phyloP scores from a whole-genome alignment of 2,797 vertebrate genomes.

The Pangasius larnaudii region DNA sequence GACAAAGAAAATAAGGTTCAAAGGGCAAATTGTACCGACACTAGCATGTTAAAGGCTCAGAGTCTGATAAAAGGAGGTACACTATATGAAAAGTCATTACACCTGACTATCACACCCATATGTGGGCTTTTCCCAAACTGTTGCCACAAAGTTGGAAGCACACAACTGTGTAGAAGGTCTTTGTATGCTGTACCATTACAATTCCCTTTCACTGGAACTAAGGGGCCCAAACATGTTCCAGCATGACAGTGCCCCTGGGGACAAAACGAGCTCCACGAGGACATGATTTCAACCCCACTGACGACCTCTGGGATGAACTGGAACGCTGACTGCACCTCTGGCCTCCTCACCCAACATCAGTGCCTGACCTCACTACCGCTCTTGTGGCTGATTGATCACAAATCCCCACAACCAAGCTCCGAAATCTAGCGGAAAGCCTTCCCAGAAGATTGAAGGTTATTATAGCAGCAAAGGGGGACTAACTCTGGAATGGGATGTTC shows the following conservation, averaged over 20 bases:
- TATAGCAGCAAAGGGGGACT: background rate
- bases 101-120: background rate
- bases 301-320: background rate
- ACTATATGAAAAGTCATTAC: background rate
- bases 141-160: background rate
- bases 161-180: background rate
- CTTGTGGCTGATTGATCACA: background rate
- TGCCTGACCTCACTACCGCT: background rate
- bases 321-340: background rate
- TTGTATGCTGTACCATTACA: background rate
- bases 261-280: background rate
- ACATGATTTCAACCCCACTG: background rate
- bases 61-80: background rate
- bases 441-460: background rate
- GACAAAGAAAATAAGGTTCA: background rate
- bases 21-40: conserved; percentile 10
- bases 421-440: background rate
- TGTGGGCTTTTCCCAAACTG: background rate
- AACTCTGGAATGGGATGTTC: background rate
- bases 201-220: background rate
- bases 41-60: background rate
- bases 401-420: background rate
- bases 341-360: background rate
- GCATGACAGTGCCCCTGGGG: background rate
- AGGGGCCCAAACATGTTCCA: background rate